A percentile compares a stretch with the other conserved stretches of the same genome.
These are phyloP conservation scores for Siniperca obscura DNA, from an alignment of 2,797 vertebrate genomes.

Conservation along the genomic window DNA sequence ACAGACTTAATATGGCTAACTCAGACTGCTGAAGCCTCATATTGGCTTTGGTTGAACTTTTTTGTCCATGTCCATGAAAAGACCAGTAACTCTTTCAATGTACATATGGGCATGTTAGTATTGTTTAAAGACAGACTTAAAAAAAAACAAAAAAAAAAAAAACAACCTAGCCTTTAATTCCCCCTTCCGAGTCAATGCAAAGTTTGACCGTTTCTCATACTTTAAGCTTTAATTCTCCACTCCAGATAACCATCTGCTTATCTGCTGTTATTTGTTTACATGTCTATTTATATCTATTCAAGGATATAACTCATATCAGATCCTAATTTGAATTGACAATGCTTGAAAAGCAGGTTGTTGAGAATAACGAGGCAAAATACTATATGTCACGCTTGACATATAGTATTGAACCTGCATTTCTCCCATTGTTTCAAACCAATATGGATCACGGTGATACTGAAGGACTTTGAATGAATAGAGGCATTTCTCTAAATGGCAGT, in stretches of 20 bases:
- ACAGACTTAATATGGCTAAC: neutral
- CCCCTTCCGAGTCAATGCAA: slow-evolving; percentile 19
- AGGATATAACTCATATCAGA: neutral
- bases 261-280: slow-evolving; percentile 41
- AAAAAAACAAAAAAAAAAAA: neutral
- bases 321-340: slow-evolving; percentile 53
- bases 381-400: neutral
- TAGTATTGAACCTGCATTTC: neutral
- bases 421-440: slow-evolving; percentile 29
- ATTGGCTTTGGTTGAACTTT: neutral
- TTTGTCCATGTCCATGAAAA: too few relatives aligned
- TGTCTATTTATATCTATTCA: slow-evolving; percentile 35
- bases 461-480: slow-evolving; percentile 23
- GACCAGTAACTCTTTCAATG: too few relatives aligned
- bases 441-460: slow-evolving; percentile 18
- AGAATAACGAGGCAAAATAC: neutral
- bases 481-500: slow-evolving; percentile 38
- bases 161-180: neutral
- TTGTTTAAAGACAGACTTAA: neutral
- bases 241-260: slow-evolving; percentile 18
- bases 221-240: neutral
- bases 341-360: slow-evolving; percentile 20
- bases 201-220: slow-evolving; percentile 3
- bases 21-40: too few relatives aligned
- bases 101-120: neutral